Percentiles rank a stretch among this genome's conserved stretches.
phyloP scores from a whole-genome alignment of 2,113 vertebrate species.

The Ascaphus truei region DNA sequence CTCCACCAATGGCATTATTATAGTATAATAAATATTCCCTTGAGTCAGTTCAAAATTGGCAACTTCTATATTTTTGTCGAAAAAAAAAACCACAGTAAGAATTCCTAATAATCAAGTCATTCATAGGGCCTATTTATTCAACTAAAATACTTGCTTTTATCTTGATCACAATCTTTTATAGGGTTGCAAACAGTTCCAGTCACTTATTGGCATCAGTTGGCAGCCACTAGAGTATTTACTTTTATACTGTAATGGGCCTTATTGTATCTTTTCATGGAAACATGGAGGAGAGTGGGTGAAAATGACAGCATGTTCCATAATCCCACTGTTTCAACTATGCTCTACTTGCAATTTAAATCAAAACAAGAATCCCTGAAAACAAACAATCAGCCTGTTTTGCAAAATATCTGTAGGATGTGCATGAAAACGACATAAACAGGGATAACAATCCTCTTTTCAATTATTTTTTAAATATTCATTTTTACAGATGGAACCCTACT shows the following conservation, averaged over 20 bases:
- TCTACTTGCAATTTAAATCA: slow-evolving; percentile 52
- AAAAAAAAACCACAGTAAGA: no score
- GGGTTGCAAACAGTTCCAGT: background rate
- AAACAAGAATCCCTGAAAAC: slow-evolving; percentile 33
- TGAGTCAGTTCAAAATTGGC: no score
- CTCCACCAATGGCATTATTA: no score
- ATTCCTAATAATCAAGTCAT: no score
- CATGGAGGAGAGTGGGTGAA: slow-evolving; percentile 38
- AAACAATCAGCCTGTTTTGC: slow-evolving; percentile 59
- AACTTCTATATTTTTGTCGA: no score
- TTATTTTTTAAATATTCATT: background rate
- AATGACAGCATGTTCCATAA: slow-evolving; percentile 41
- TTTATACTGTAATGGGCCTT: background rate
- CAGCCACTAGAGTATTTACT: background rate
- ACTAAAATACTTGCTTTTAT: no score
- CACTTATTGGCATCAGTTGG: background rate
- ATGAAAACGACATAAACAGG: slow-evolving; percentile 15
- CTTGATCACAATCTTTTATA: no score
- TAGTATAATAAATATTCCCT: no score
- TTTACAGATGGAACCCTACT: no score
- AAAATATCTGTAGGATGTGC: slow-evolving; percentile 66
- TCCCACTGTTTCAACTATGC: slow-evolving; percentile 62
- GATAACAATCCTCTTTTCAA: background rate
- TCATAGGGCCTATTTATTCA: no score
- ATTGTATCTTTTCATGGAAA: slow-evolving; percentile 9